Evolutionary conservation across 2,797 vertebrate species (phyloP), one percentile per base, ranked within the genome.

Genomic region (Oreortyx pictus): DNA sequence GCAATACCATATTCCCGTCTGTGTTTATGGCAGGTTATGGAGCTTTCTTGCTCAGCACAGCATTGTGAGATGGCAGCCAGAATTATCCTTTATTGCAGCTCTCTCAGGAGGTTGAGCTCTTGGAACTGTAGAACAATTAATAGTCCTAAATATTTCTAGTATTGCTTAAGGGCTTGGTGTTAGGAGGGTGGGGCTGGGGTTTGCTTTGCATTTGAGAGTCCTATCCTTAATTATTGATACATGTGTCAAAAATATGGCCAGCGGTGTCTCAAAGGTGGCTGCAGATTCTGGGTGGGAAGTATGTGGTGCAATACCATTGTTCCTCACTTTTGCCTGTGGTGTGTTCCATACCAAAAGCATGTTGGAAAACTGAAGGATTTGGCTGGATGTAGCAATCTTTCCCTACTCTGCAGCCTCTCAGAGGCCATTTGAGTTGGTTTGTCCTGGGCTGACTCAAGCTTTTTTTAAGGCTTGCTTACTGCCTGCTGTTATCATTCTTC

Each of bases 51-150:
- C 80, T 92, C 5, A 0, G 71, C 46, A 56, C 39, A 65, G 61
- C 50, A 57, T 75, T 84, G 61, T 67, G 89, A 95, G 71, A 77
- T 88, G 70, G 90, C 84, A 93, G 67, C 61, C 74, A 84, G 85
- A 89, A 88, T 84, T 83, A 82, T 80, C 80, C 88, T 86, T 68
- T 72, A 76, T 72, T 74, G 59, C 23, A n/a, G 18, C 9, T 1
- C 67, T 84, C 86, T 89, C 75, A 37, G 57, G 88, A 92, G 64
- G 16, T 43, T 82, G 60, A 83, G 20, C 56, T 95, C 71, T 82
- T 89, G 61, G 57, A 73, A 54, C 52, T 65, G 54, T 29, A 79
- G 56, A 88, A 82, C 82, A 93, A 90, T 94, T 94, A 87, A 76
- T 24, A 5, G 18, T 76, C 62, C 68, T 77, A 31, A 88, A 77